Conservation (phyloP, 2,797 vertebrate species). For the Menidia menidia region DNA sequence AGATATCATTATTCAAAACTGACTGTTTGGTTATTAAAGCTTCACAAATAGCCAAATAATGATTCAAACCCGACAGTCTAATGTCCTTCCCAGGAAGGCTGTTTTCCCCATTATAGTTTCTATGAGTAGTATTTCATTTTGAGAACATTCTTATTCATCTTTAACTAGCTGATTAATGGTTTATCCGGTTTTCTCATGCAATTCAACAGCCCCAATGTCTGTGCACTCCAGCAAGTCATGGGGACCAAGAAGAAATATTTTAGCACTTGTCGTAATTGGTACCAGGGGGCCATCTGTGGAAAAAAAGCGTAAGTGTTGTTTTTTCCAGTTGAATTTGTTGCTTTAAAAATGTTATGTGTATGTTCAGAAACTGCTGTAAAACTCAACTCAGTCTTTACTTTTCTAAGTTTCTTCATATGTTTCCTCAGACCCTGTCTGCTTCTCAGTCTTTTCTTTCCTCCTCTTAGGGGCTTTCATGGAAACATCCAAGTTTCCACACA, state of each 20-base stretch:
- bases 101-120: constrained; percentile 20
- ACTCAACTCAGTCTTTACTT: constrained; percentile 7
- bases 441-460: constrained; percentile 6
- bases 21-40: constrained; percentile 18
- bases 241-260: constrained; percentile 99
- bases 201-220: constrained; percentile 90
- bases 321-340: constrained; percentile 27
- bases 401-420: constrained; percentile 1
- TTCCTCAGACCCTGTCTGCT: constrained; percentile 9
- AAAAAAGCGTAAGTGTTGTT: constrained; percentile 94
- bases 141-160: neutral
- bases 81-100: constrained; percentile 15
- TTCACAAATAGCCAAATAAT: constrained; percentile 17
- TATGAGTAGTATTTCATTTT: constrained; percentile 13
- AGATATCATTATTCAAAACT: constrained; percentile 25
- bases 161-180: constrained; percentile 23
- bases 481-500: constrained; percentile 55
- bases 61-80: constrained; percentile 16
- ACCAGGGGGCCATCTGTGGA: constrained; percentile 94
- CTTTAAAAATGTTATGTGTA: constrained; percentile 25
- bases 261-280: constrained; percentile 98
- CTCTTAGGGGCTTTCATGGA: constrained; percentile 38
- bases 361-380: constrained; percentile 24
- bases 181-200: constrained; percentile 20
- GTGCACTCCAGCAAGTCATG: constrained; percentile 95